Conservation (phyloP, 1,140 invertebrate species). For the Meloidogyne exigua region DNA sequence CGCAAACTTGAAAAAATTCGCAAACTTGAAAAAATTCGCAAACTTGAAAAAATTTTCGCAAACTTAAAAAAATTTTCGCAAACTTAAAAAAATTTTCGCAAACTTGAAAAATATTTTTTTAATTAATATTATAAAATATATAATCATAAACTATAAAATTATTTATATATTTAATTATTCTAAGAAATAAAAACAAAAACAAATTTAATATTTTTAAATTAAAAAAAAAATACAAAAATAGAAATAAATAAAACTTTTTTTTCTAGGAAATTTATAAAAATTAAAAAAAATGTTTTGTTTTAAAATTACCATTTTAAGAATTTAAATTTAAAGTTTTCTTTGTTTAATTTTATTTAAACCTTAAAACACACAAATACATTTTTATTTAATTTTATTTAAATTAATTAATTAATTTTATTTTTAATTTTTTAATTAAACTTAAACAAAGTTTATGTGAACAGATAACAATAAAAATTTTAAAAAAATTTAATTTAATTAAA, state of each 20-base stretch:
- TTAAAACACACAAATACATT: not conserved
- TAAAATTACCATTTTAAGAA: not conserved
- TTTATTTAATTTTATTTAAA: not conserved
- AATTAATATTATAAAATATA: too few relatives aligned
- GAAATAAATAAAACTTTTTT: not conserved
- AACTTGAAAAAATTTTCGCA: too few relatives aligned
- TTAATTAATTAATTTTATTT: not conserved
- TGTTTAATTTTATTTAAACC: not conserved
- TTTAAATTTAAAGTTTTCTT: conserved; percentile 1
- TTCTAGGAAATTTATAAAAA: not conserved
- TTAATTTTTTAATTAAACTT: not conserved
- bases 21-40: too few relatives aligned
- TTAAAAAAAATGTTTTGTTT: not conserved
- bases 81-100: too few relatives aligned
- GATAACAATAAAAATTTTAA: too few relatives aligned
- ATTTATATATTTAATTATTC: too few relatives aligned
- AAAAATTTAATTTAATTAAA: too few relatives aligned
- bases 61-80: not conserved
- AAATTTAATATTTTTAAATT: not conserved
- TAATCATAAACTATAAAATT: too few relatives aligned
- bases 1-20: too few relatives aligned
- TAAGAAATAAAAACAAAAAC: not conserved
- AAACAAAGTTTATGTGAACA: too few relatives aligned
- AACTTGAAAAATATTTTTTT: too few relatives aligned
- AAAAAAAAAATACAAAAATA: not conserved